Percentiles rank a stretch among this genome's conserved stretches.
Evolutionary conservation across 2,888 invertebrate genomes (phyloP).

Genomic region (Gastrophysa polygoni): DNA sequence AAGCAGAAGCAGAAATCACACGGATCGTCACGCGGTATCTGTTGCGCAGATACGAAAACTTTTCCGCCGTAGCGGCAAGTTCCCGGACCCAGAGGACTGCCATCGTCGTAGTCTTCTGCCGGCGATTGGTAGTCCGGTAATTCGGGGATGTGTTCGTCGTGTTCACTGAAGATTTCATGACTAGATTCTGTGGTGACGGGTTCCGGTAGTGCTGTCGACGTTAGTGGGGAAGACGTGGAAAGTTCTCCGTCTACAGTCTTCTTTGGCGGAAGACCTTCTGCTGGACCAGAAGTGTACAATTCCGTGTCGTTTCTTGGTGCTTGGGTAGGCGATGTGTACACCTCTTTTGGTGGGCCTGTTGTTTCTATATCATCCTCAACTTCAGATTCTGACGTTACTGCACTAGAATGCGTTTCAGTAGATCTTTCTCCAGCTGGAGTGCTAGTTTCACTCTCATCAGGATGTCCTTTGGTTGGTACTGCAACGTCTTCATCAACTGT

Average conservation of each 20-base stretch:
- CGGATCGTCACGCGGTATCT: slow-evolving; percentile 92
- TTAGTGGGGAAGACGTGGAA: slow-evolving; percentile 46
- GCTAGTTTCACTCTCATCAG: slow-evolving; percentile 2
- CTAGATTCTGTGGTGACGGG: slow-evolving; percentile 27
- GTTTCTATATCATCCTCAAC: slow-evolving; percentile 14
- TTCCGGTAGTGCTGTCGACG: slow-evolving; percentile 29
- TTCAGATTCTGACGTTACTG: not conserved
- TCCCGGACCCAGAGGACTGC: slow-evolving; percentile 81
- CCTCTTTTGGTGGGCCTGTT: slow-evolving; percentile 5
- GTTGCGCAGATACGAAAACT: slow-evolving; percentile 92
- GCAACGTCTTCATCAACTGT: not conserved
- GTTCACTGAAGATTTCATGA: slow-evolving; percentile 45
- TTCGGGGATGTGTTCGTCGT: slow-evolving; percentile 49
- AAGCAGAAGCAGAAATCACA: slow-evolving; percentile 98
- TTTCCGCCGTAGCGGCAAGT: slow-evolving; percentile 92
- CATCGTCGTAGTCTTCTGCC: slow-evolving; percentile 75
- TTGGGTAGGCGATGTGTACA: slow-evolving; percentile 24
- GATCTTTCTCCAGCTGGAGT: slow-evolving; percentile 8
- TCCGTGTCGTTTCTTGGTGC: slow-evolving; percentile 23
- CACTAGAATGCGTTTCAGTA: slow-evolving; percentile 1
- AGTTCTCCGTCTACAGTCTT: slow-evolving; percentile 45
- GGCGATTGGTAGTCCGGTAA: slow-evolving; percentile 52
- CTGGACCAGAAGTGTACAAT: slow-evolving; percentile 39
- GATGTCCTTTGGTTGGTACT: not conserved
- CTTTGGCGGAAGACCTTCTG: slow-evolving; percentile 34